Percentiles rank a stretch among this genome's conserved stretches.
phyloP scores from a whole-genome alignment of 2,113 vertebrate species.

The Heterochromis multidens region DNA sequence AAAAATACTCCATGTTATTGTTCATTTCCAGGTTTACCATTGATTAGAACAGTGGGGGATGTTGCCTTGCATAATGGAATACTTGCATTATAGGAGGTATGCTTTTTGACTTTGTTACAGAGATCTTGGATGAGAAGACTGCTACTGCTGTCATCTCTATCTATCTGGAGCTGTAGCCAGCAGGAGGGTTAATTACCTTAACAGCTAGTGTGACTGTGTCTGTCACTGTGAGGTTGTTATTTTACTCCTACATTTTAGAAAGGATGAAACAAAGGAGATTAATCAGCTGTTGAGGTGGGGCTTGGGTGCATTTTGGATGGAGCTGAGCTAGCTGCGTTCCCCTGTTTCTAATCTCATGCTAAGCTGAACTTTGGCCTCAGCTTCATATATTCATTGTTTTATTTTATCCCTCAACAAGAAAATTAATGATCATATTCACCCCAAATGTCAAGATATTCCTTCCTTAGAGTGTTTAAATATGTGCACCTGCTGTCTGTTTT shows the following conservation, averaged over 20 bases:
- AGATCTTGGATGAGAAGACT: not conserved
- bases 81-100: not conserved
- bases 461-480: not conserved
- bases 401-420: not conserved
- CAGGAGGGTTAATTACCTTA: not conserved
- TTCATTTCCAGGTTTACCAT: conserved; percentile 51
- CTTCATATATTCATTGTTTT: not conserved
- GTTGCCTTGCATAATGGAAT: not conserved
- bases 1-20: conserved; percentile 38
- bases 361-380: not conserved
- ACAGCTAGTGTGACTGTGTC: not conserved
- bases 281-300: not conserved
- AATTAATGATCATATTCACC: not conserved
- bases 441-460: not conserved
- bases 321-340: not conserved
- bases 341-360: not conserved
- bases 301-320: not conserved
- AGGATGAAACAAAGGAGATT: not conserved
- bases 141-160: not conserved
- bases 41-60: not conserved
- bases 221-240: not conserved
- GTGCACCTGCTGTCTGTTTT: not conserved
- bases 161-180: not conserved
- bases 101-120: not conserved
- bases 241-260: not conserved